Base-by-base conservation (phyloP, 2,888 invertebrate species). In the Pyrrhosoma nymphula region DNA sequence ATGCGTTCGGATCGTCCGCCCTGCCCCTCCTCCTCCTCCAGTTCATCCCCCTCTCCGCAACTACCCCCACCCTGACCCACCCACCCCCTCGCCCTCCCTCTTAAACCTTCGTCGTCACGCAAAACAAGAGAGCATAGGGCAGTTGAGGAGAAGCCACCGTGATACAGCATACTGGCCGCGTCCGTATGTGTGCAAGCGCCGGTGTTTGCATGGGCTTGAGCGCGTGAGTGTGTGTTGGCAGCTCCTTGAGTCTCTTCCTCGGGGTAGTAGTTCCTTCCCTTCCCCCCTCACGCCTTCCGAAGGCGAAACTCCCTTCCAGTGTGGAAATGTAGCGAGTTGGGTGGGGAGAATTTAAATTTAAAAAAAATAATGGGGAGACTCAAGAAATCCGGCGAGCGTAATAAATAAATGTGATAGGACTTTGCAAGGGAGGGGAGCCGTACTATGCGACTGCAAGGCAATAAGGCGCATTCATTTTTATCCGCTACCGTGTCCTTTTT, bases 1-100 rank as follows among this genome's bases (percentile, higher is more conserved):
- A 93, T 93, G 93, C 93, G 93, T 75, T 75, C 75, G 63, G 23
- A 91, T 91, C 91, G 63, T n/a, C 91, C 8, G 39, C 91, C n/a
- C 47, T 88, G 30, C 26, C 89, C 16, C 55, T 26, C 47, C 47
- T 47, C 47, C 47, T 47, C 47, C n/a, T n/a, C n/a, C n/a, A n/a
- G 56, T 26, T 35, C 89, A 26, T n/a, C 56, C 56, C n/a, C 55
- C 56, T 35, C 55, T 55, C 26, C n/a, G 47, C 60, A 60, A 4
- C 55, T 35, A 16, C 23, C 26, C 47, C 6, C 35, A 30, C 35
- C 88, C 47, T 39, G 0, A 1, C 88, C 30, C 8, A 56, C 26
- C 56, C 56, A 4, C 63, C 30, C 60, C 35, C 60, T 12, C 60
- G 8, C 16, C 30, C 18, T 26, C 39, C 30, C 39, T 26, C 75